These are phyloP conservation scores for Anthrax anthrax DNA, from an alignment of 2,888 invertebrate genomes.

Conservation along the genomic window DNA sequence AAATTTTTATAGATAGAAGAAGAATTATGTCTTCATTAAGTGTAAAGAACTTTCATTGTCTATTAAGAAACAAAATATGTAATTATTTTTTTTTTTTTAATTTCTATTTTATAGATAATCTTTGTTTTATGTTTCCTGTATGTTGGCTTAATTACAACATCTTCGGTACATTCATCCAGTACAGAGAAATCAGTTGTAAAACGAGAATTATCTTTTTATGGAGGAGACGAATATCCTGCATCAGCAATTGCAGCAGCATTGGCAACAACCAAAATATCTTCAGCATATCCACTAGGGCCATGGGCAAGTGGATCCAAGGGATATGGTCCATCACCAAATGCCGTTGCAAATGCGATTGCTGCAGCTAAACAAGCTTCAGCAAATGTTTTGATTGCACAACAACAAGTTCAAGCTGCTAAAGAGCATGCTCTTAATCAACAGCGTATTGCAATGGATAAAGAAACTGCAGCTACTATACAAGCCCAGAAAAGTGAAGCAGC, in stretches of 20 bases:
- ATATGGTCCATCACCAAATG: conserved; percentile 40
- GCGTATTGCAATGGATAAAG: conserved; percentile 56
- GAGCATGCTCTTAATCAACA: conserved; percentile 58
- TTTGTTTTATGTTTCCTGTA: background rate
- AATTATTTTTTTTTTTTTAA: background rate
- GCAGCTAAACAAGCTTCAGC: conserved; percentile 59
- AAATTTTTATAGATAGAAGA: background rate
- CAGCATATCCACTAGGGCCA: conserved; percentile 1
- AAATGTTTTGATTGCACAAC: conserved; percentile 55
- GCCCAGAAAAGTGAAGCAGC: conserved; percentile 52
- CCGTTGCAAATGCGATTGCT: conserved; percentile 56
- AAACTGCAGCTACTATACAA: conserved; percentile 50
- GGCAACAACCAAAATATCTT: background rate
- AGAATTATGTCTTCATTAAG: background rate
- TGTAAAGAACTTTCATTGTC: background rate
- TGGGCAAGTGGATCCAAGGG: background rate
- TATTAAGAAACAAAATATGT: background rate
- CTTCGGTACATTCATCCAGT: background rate
- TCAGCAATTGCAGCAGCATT: background rate
- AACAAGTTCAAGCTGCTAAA: conserved; percentile 57
- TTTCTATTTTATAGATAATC: background rate
- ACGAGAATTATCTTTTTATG: background rate
- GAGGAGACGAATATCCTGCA: background rate
- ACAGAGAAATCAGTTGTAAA: background rate
- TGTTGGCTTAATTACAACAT: background rate